Evolutionary conservation across 1,140 invertebrate species (phyloP), one percentile per base, ranked within the genome.

Genomic region (Arctopsyche grandis): DNA sequence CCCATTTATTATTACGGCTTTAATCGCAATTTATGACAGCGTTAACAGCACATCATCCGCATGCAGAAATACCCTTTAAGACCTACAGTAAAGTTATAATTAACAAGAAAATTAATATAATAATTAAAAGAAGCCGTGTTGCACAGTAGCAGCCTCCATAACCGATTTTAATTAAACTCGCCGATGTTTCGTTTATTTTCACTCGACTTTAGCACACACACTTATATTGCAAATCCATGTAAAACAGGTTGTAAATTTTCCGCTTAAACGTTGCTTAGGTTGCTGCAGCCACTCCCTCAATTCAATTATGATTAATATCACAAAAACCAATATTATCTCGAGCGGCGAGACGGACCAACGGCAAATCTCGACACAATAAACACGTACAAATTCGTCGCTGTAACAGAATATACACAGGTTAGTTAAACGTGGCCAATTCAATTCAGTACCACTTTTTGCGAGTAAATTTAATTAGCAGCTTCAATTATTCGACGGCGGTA

Each of bases 401-500:
- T 38, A 38, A 1, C 29, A 38, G n/a, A n/a, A n/a, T n/a, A 38
- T 38, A 38, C 29, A 7, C 29, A n/a, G n/a, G n/a, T n/a, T n/a
- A n/a, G 29, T 38, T 38, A 38, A 38, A 38, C 7, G 29, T 38
- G n/a, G n/a, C n/a, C n/a, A 38, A 38, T 38, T 38, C 29, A 7
- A 38, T 38, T 38, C 29, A 7, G 7, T 38, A 38, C 29, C 29
- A 73, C 29, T 79, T 79, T 79, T 79, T 79, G 46, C 44, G 43
- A 46, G n/a, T 69, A 69, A 79, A 79, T 79, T 71, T 70, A 80
- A 77, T 77, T 80, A 52, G 43, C 26, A 38, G 48, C 63, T 22
- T 79, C 78, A 75, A 79, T 79, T 74, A 78, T 78, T 58, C 66
- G 69, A 48, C 38, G 19, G 74, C 79, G 74, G 69, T 76, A 60